A percentile compares a stretch with the other conserved stretches of the same genome.
These are phyloP conservation scores for Dendropsophus ebraccatus DNA, from an alignment of 2,113 vertebrate species.

Conservation along the genomic window DNA sequence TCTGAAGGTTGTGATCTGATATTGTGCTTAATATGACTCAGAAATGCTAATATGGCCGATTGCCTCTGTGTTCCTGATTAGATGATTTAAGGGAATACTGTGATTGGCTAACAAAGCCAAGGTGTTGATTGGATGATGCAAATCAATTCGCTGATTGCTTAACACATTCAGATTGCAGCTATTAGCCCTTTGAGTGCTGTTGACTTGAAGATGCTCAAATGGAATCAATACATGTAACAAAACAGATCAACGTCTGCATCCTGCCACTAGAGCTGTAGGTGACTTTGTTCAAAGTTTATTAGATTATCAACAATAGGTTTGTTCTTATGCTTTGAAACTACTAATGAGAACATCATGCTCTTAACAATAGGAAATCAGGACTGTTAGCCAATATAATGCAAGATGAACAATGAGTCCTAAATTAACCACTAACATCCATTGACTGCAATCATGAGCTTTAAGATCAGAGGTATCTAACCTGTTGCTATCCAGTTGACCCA, in stretches of 20 bases:
- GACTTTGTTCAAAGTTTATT: not conserved
- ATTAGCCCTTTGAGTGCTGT: not conserved
- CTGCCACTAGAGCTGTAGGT: not conserved
- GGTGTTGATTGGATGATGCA: conserved; percentile 8
- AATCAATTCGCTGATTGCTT: conserved; percentile 13
- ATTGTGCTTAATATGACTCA: not conserved
- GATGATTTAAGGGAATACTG: not conserved
- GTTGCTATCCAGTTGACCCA: too few relatives aligned
- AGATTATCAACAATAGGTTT: not conserved
- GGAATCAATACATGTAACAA: conserved; percentile 11
- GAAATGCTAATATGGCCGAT: not conserved
- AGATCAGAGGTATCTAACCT: not conserved
- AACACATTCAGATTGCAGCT: not conserved
- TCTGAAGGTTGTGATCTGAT: not conserved
- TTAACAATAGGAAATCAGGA: too few relatives aligned
- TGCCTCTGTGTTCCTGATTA: not conserved
- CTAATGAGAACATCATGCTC: not conserved
- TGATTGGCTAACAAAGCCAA: not conserved
- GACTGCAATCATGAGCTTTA: not conserved
- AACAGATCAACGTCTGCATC: not conserved
- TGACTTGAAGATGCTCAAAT: not conserved
- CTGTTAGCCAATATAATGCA: not conserved
- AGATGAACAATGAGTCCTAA: not conserved
- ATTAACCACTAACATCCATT: not conserved
- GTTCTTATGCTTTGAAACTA: not conserved